These are phyloP conservation scores for Palythoa heliodiscus DNA, from an alignment of 92 coral and sea anemone species.

Conservation along the genomic window DNA sequence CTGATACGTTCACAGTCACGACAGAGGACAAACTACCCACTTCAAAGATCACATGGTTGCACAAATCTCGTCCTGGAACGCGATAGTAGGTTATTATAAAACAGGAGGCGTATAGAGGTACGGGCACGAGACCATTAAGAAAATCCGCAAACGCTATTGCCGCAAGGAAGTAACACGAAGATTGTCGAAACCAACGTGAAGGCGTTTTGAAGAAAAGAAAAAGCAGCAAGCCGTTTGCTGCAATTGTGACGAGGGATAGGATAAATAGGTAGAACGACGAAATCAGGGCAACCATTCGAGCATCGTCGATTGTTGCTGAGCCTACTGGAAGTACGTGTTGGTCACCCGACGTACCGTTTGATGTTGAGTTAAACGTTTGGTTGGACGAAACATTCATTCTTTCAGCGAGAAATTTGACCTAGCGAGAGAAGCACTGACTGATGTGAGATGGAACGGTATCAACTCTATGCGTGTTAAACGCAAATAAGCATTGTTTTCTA, in stretches of 20 bases:
- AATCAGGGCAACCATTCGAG: conserved; percentile 19
- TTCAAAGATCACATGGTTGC: background rate
- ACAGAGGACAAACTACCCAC: background rate
- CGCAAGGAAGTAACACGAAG: conserved; percentile 42
- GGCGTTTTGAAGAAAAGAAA: conserved; percentile 41
- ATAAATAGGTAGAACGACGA: conserved; percentile 42
- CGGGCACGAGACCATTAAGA: conserved; percentile 31
- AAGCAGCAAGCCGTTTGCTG: conserved; percentile 53
- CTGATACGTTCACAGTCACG: conserved; percentile 12
- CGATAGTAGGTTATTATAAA: conserved; percentile 15
- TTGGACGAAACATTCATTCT: conserved; percentile 13
- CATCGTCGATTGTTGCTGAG: conserved; percentile 5
- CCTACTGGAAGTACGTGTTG: background rate
- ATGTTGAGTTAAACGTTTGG: conserved; percentile 1
- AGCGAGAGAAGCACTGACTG: background rate
- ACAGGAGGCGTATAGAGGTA: conserved; percentile 25
- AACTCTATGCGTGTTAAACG: background rate
- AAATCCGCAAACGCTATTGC: conserved; percentile 28
- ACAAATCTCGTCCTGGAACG: background rate
- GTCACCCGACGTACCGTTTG: background rate
- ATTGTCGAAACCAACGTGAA: conserved; percentile 34
- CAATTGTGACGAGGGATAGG: conserved; percentile 34
- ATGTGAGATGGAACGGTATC: background rate
- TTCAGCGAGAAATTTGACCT: background rate
- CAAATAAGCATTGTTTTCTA: background rate